Base-by-base conservation (phyloP, 2,888 invertebrate genomes). In the Argyra leucocephala region DNA sequence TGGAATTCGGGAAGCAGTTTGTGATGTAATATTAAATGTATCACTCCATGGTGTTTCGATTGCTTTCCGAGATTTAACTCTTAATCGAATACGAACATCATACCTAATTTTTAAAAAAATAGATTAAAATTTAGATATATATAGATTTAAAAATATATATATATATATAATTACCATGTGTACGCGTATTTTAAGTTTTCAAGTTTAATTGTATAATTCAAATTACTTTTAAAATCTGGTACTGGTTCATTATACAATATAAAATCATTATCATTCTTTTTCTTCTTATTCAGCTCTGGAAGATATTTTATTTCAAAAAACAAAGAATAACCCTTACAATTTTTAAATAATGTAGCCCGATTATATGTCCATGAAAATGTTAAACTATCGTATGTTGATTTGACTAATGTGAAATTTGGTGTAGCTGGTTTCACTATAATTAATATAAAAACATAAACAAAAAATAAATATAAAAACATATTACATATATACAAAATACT, bases 81-180 rank as follows among this genome's bases (percentile, higher is more conserved):
- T 85, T 66, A 88, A 83, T 67, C 85, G 86, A 64, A 91, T 86
- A 69, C 89, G 82, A 1, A 91, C 83, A 69, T 89, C 87, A 80
- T 90, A 92, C 63, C 84, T 71, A 65, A 73, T 75, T 63, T 71
- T 73, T 3, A 75, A 74, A 69, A 71, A 76, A 5, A 74, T 71
- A n/a, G n/a, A n/a, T n/a, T n/a, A 3, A 77, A 69, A 9, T 74
- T 66, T 15, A 72, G 22, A 82, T 67, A 0, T 69, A 70, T 36
- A 23, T 73, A 70, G 1, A 78, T 75, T 18, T 22, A 59, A 22
- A 58, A 58, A 58, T 22, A 12, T 12, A 60, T 24, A 18, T 22
- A 3, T 7, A 60, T 24, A 60, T 48, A 22, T 18, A 61, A 60
- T 63, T 66, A 63, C 66, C 66, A 66, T n/a, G 63, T 66, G 57